Percentiles rank a stretch among this genome's conserved stretches.
Conservation (phyloP, 2,113 vertebrate species). For the Podiceps cristatus region DNA sequence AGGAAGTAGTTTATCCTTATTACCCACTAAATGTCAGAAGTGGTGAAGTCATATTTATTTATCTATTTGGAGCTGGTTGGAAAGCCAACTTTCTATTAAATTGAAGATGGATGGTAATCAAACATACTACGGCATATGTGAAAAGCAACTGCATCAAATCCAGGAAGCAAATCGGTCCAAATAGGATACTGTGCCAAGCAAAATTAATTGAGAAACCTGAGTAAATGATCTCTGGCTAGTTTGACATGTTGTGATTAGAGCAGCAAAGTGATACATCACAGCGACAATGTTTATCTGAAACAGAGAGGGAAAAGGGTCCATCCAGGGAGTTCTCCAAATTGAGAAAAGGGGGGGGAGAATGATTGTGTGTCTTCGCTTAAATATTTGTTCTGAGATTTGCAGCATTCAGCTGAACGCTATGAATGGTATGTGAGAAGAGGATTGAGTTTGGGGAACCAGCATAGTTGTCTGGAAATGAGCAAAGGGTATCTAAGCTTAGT, state of each 20-base stretch:
- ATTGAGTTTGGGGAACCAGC: not conserved
- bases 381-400: not conserved
- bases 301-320: not conserved
- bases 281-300: not conserved
- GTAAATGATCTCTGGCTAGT: not conserved
- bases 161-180: not conserved
- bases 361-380: not conserved
- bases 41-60: not conserved
- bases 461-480: not conserved
- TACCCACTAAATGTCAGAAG: not conserved
- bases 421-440: not conserved
- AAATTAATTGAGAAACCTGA: not conserved
- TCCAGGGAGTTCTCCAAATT: not conserved
- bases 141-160: not conserved
- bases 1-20: constrained; percentile 22
- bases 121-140: not conserved
- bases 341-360: not conserved
- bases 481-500: not conserved
- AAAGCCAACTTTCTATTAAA: not conserved
- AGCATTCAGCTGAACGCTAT: not conserved
- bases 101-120: not conserved
- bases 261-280: not conserved
- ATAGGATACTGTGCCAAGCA: not conserved
- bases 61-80: not conserved
- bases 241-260: not conserved